Conservation (phyloP, 2,888 invertebrate genomes). For the Amblyteles armatorius region DNA sequence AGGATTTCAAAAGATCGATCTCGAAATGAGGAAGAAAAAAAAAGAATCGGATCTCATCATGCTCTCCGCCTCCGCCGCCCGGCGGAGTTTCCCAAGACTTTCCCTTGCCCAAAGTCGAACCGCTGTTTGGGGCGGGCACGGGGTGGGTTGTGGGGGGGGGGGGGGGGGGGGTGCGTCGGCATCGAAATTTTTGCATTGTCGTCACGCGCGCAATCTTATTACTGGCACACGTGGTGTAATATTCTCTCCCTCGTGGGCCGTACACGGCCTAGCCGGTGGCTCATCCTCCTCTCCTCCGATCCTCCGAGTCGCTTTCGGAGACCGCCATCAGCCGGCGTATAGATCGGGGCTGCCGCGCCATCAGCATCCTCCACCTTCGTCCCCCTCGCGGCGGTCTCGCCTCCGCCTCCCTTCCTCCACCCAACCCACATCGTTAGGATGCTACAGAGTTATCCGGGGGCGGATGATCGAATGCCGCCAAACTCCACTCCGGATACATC, state of each 20-base stretch:
- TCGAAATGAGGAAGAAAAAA: neutral
- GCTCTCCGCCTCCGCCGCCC: neutral
- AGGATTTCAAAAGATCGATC: neutral
- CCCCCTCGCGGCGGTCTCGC: neutral
- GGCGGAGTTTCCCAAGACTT: neutral
- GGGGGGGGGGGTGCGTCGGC: conserved; percentile 26
- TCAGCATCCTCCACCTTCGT: neutral
- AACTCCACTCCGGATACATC: conserved; percentile 79
- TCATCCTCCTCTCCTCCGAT: conserved; percentile 20
- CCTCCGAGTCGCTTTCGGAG: conserved; percentile 57
- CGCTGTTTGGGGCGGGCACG: neutral
- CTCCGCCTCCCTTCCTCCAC: conserved; percentile 4
- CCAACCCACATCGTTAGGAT: conserved; percentile 76
- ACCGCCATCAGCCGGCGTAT: conserved; percentile 11
- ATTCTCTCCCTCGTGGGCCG: conserved; percentile 76
- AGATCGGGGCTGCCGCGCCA: neutral
- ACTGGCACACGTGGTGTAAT: conserved; percentile 83
- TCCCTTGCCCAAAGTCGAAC: conserved; percentile 9
- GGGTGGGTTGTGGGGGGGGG: neutral
- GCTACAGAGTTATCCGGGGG: conserved; percentile 75
- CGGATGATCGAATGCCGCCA: conserved; percentile 80
- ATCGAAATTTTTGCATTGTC: conserved; percentile 81
- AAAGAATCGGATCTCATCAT: neutral
- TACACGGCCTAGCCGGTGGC: conserved; percentile 49
- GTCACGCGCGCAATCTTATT: conserved; percentile 84